Base-by-base conservation (phyloP, 2,113 vertebrate genomes). In the Isichthys henryi region DNA sequence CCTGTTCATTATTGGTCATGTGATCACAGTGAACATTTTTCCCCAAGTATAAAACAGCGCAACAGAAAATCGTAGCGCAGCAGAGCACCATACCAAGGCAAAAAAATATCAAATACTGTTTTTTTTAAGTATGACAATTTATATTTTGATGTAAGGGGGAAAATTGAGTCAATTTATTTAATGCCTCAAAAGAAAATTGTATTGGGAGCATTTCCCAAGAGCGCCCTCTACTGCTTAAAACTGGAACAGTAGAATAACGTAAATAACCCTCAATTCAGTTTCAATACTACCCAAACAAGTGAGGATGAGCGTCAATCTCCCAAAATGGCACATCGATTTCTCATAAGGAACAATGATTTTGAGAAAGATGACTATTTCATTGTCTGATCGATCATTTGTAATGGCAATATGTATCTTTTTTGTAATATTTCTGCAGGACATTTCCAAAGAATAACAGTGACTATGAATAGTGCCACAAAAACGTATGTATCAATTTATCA, bases 181-280 rank as follows among this genome's bases (percentile, higher is more conserved):
- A 84, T n/a, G 27, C 39, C 80, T n/a, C 19, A 0, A 50, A 86
- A 86, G 19, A 52, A 31, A n/a, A 0, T 17, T 48, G 49, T 27
- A 31, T 9, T 46, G 35, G 46, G 46, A 43, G 45, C 82, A 15
- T 88, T 88, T 53, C 62, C 27, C 88, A 66, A 88, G 86, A 90
- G 86, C 84, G 86, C 89, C 89, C 89, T 66, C 89, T 90, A 53
- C 58, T 46, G 89, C 43, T 83, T 46, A 52, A 88, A 53, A 35
- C 0, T 58, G 45, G 74, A 87, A 88, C 66, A 43, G 50, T 77
- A 46, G 21, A 50, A 53, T 17, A 82, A 70, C 13, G 10, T 31
- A 23, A 87, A 35, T 50, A 8, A 66, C 56, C 17, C 43, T 10
- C 82, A 2, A 31, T 31, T 70, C 62, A 70, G 62, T 27, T 70